Evolutionary conservation across 2,888 invertebrate species (phyloP), one percentile per base, ranked within the genome.

Genomic region (Gibbula magus): DNA sequence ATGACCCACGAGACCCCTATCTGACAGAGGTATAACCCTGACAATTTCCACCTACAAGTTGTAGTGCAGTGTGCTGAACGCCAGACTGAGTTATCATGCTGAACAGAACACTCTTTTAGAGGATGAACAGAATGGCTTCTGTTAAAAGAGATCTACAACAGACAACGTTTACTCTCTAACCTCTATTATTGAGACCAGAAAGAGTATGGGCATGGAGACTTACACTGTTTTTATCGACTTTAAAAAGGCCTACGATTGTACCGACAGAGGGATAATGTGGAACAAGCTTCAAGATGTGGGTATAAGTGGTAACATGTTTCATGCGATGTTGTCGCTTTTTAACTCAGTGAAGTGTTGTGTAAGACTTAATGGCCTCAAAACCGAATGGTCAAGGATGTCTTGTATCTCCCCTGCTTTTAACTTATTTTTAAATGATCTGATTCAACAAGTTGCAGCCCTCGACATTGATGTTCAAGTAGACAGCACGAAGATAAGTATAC

Each of bases 51-150:
- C 4, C 2, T 74, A 74, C 20, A 74, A 74, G 45, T 5, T 74
- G 39, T 45, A 74, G 2, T 74, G 74, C 10, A 51, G n/a, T 39
- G 51, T 45, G 2, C 20, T 74, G 18, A 74, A n/a, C 8, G 20
- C n/a, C 18, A 5, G 39, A 39, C 13, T 61, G 0, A 13, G 13
- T 5, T 7, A 20, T 5, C 25, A 25, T 20, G 2, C 20, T 5
- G 51, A 73, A 10, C 5, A 18, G 25, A 73, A 45, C 39, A 35
- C 32, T 2, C n/a, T 45, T 73, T 20, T 73, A 8, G 4, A 35
- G 10, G 39, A 73, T 73, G 13, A 32, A n/a, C 73, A 73, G 51
- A 73, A 73, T 73, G 16, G 73, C n/a, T 73, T 73, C n/a, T n/a
- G 39, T 4, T 16, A 25, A 0, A 25, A 20, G 5, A 13, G 73